Evolutionary conservation across 2,113 vertebrate species (phyloP).

Genomic region (Rhea pennata): DNA sequence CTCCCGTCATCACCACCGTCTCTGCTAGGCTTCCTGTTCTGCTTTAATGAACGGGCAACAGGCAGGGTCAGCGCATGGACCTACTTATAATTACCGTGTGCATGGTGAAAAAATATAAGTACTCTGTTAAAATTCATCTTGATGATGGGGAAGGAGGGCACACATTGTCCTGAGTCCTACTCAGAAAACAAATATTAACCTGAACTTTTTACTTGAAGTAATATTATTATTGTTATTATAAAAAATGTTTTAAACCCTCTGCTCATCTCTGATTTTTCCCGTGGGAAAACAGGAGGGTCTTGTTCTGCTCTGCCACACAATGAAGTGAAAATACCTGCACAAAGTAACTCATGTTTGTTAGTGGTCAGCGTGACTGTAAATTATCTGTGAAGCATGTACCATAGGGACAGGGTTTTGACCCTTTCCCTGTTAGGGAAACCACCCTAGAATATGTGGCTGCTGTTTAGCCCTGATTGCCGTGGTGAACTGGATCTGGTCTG

Average conservation of each 20-base stretch:
- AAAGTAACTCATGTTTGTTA: neutral
- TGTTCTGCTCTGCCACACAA: neutral
- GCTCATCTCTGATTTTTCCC: neutral
- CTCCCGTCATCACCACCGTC: neutral
- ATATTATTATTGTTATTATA: neutral
- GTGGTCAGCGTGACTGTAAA: neutral
- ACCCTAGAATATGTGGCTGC: neutral
- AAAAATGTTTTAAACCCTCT: neutral
- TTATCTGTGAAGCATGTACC: neutral
- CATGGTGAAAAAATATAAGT: neutral
- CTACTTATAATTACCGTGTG: neutral
- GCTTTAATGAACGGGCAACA: neutral
- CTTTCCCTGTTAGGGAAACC: neutral
- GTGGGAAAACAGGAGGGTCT: neutral
- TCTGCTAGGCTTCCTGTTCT: neutral
- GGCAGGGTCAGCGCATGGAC: neutral
- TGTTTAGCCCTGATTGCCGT: neutral
- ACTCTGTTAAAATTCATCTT: neutral
- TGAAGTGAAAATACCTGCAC: neutral
- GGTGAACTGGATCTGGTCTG: neutral
- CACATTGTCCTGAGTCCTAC: neutral
- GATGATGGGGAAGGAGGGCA: neutral
- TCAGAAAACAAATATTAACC: neutral
- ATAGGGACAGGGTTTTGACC: neutral
- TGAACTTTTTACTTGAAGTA: neutral